A percentile compares a stretch with the other conserved stretches of the same genome.
Evolutionary conservation across 2,888 invertebrate species (phyloP).

Genomic region (Mycalesis mineus): DNA sequence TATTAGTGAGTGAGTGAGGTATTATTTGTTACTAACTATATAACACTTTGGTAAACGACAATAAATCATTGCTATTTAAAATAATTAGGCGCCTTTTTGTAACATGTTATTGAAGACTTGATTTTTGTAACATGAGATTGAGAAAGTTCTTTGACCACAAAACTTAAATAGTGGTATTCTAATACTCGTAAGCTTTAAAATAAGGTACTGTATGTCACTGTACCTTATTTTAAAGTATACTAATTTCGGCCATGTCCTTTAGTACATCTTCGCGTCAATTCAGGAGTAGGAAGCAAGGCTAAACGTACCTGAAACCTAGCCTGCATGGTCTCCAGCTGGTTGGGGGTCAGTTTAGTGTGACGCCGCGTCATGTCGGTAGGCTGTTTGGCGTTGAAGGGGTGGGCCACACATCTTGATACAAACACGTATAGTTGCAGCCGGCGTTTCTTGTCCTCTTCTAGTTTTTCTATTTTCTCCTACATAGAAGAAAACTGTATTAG

Average conservation of each 20-base stretch:
- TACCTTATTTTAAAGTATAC: neutral
- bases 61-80: too few species aligned
- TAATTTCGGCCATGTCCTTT: neutral
- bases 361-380: conserved; percentile 98
- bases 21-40: too few species aligned
- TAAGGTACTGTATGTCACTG: too few species aligned
- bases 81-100: too few species aligned
- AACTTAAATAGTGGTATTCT: too few species aligned
- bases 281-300: neutral
- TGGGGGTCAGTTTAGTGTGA: conserved; percentile 96
- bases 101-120: too few species aligned
- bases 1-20: too few species aligned
- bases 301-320: conserved; percentile 91
- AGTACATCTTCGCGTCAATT: too few species aligned
- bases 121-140: too few species aligned
- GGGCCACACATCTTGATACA: conserved; percentile 97
- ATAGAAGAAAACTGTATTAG: conserved; percentile 2
- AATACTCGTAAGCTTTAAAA: too few species aligned
- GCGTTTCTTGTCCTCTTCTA: conserved; percentile 97
- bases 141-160: too few species aligned
- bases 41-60: too few species aligned
- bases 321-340: conserved; percentile 95
- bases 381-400: conserved; percentile 99
- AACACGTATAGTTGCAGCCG: conserved; percentile 98
- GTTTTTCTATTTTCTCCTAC: conserved; percentile 94